Percentiles rank a stretch among this genome's conserved stretches.
Conservation (phyloP, 2,113 vertebrate species). For the Cheirogaleus medius region DNA sequence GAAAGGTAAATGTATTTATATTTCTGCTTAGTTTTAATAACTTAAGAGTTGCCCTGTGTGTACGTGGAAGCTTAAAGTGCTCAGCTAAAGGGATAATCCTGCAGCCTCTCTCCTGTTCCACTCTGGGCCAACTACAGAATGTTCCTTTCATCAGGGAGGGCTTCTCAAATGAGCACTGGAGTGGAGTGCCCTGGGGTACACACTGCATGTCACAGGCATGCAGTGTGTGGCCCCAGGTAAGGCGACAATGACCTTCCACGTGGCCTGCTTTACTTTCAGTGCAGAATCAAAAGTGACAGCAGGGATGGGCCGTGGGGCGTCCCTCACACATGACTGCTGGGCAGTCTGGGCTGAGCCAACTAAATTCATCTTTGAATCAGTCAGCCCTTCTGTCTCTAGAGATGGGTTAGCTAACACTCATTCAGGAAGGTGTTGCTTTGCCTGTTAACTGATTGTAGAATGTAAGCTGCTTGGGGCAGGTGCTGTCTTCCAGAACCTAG, state of each 20-base stretch:
- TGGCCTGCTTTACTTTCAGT: background rate
- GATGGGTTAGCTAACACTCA: background rate
- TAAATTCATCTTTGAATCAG: background rate
- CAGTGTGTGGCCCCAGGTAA: fast-evolving
- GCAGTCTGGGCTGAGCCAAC: background rate
- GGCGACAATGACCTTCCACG: background rate
- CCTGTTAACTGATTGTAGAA: background rate
- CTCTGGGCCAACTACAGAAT: background rate
- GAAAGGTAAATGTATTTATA: constrained; percentile 89
- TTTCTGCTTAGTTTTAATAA: background rate
- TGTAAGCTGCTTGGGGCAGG: background rate
- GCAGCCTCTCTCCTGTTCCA: background rate
- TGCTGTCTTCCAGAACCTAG: background rate
- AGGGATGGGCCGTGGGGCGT: background rate
- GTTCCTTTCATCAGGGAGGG: background rate
- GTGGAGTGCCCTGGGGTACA: background rate
- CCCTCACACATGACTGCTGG: background rate
- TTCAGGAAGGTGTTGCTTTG: background rate
- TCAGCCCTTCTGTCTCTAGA: background rate
- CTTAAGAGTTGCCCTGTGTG: too few relatives aligned
- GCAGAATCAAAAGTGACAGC: background rate
- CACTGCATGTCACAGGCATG: fast-evolving
- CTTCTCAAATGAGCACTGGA: background rate
- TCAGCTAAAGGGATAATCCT: background rate
- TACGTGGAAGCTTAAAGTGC: background rate